Evolutionary conservation across 1,140 invertebrate species (phyloP).

Genomic region (Oreohelix idahoensis): DNA sequence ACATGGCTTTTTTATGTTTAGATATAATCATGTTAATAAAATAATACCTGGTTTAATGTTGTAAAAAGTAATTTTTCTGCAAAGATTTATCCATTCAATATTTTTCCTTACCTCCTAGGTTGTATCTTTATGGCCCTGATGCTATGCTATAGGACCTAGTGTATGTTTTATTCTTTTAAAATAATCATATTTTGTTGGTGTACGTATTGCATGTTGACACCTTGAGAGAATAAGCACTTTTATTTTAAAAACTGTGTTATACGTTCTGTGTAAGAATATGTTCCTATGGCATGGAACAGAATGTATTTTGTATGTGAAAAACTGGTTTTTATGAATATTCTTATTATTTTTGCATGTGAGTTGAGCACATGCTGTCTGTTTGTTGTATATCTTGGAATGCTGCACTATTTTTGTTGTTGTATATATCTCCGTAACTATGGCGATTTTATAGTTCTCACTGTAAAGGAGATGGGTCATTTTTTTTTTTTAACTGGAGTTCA

Average conservation of each 20-base stretch:
- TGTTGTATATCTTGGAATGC: too few species aligned
- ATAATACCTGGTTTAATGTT: too few species aligned
- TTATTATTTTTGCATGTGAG: neutral
- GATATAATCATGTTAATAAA: too few species aligned
- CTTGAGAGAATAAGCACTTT: neutral
- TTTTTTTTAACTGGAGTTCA: too few species aligned
- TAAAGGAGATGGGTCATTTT: too few species aligned
- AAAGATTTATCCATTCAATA: neutral
- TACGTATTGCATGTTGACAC: neutral
- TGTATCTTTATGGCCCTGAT: constrained; percentile 27
- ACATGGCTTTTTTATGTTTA: too few species aligned
- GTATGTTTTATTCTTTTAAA: neutral
- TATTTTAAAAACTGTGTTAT: neutral
- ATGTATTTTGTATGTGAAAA: neutral
- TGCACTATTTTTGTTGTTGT: too few species aligned
- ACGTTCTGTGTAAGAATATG: neutral
- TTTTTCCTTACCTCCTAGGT: neutral
- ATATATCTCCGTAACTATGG: too few species aligned
- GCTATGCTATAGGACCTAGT: constrained; percentile 7
- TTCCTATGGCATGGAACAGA: neutral
- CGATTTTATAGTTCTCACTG: too few species aligned
- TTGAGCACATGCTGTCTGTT: too few species aligned
- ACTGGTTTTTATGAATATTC: neutral
- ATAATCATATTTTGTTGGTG: neutral
- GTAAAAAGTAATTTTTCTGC: too few species aligned